These are phyloP conservation scores for Cynoglossus semilaevis DNA, from an alignment of 2,113 vertebrate genomes.

Conservation along the genomic window DNA sequence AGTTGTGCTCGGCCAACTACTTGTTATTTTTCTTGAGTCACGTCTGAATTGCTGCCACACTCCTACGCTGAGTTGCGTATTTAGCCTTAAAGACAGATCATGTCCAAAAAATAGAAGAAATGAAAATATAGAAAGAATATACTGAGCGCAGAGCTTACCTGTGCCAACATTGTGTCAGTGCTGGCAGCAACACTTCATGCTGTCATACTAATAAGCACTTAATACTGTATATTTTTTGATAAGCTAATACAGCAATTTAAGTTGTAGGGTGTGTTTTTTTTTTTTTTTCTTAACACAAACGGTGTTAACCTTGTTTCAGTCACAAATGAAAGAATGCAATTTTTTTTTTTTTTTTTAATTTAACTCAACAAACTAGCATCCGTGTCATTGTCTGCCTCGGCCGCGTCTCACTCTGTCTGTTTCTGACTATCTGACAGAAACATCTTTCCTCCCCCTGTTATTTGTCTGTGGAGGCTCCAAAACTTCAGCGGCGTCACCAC, in stretches of 20 bases:
- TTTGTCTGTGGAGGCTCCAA: conserved; percentile 49
- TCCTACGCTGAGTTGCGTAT: conserved; percentile 63
- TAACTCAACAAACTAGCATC: conserved; percentile 2
- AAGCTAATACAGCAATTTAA: too few relatives aligned
- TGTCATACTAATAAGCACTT: conserved; percentile 33
- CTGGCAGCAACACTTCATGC: conserved; percentile 44
- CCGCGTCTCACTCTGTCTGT: conserved; percentile 15
- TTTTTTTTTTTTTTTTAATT: neutral
- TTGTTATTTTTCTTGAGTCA: conserved; percentile 65
- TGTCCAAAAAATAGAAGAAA: conserved; percentile 22
- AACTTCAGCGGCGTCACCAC: conserved; percentile 44
- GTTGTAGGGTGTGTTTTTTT: too few relatives aligned
- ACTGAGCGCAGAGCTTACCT: conserved; percentile 15
- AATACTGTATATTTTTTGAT: too few relatives aligned
- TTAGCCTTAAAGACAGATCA: conserved; percentile 61
- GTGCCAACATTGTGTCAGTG: conserved; percentile 52
- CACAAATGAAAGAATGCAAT: neutral
- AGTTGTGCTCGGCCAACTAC: conserved; percentile 61
- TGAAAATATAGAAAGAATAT: conserved; percentile 22
- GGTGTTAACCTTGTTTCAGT: too few relatives aligned
- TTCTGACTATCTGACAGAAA: conserved; percentile 47
- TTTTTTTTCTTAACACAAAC: too few relatives aligned
- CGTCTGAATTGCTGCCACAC: conserved; percentile 59
- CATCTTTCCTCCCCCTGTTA: conserved; percentile 43
- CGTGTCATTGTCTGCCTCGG: conserved; percentile 6